Conservation (phyloP, 2,888 invertebrate species). For the Seladonia tumulorum region DNA sequence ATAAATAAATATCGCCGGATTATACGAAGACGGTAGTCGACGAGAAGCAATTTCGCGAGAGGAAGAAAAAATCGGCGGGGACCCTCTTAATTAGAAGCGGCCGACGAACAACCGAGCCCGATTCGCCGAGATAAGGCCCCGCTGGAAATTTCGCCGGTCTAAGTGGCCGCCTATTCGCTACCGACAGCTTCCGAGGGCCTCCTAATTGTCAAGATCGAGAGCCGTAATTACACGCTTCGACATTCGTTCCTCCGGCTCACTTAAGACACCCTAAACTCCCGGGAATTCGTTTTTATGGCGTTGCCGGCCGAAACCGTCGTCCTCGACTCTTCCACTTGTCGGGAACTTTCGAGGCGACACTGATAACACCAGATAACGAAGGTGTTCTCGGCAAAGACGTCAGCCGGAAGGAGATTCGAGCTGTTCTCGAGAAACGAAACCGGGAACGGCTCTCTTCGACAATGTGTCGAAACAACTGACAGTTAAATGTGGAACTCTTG, state of each 20-base stretch:
- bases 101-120: constrained; percentile 78
- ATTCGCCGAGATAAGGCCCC: constrained; percentile 77
- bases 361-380: constrained; percentile 40
- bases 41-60: constrained; percentile 45
- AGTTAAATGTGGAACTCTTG: background rate
- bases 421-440: background rate
- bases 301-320: constrained; percentile 25
- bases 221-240: constrained; percentile 76
- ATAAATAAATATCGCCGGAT: constrained; percentile 30
- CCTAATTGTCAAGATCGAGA: constrained; percentile 81
- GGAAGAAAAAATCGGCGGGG: constrained; percentile 52
- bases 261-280: constrained; percentile 40
- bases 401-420: background rate
- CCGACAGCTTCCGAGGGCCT: constrained; percentile 73
- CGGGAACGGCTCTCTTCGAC: background rate
- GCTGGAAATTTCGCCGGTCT: constrained; percentile 69
- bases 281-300: constrained; percentile 40
- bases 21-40: constrained; percentile 43
- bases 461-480: background rate
- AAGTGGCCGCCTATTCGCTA: constrained; percentile 77
- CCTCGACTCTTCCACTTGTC: constrained; percentile 1
- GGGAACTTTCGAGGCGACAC: background rate
- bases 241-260: constrained; percentile 53
- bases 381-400: background rate
- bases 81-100: constrained; percentile 78